Evolutionary conservation across 2,888 invertebrate species (phyloP).

Genomic region (Abscondita cerata): DNA sequence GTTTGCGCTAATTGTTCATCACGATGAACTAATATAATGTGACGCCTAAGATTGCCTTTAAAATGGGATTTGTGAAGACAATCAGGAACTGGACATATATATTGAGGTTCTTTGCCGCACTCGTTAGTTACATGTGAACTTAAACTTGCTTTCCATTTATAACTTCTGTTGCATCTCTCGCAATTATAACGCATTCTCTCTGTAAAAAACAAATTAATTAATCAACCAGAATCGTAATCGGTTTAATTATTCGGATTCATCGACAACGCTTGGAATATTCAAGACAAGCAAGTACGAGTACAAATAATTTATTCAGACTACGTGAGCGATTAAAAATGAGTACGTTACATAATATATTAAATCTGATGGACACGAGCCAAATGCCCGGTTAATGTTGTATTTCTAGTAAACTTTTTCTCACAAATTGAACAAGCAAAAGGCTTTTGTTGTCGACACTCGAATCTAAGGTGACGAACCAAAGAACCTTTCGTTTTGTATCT

Average conservation of each 20-base stretch:
- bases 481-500: background rate
- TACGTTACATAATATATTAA: background rate
- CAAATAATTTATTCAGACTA: background rate
- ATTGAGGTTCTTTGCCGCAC: slow-evolving; percentile 46
- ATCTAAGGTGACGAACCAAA: background rate
- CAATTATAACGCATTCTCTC: slow-evolving; percentile 45
- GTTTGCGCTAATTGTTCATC: background rate
- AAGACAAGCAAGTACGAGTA: background rate
- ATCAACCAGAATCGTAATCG: no score
- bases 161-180: slow-evolving; percentile 37
- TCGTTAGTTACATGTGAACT: slow-evolving; percentile 41
- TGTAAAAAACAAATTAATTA: background rate
- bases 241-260: no score
- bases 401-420: slow-evolving; percentile 7
- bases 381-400: slow-evolving; percentile 2
- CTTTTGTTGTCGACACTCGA: background rate
- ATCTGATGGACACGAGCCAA: background rate
- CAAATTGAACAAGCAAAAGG: slow-evolving; percentile 1
- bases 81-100: slow-evolving; percentile 28
- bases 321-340: background rate
- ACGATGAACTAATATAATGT: background rate
- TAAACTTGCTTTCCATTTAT: slow-evolving; percentile 34
- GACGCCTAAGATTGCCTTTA: slow-evolving; percentile 17
- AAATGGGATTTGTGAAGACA: slow-evolving; percentile 19
- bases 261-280: no score